Evolutionary conservation across 2,888 invertebrate species (phyloP).

Genomic region (Urechis unicinctus): DNA sequence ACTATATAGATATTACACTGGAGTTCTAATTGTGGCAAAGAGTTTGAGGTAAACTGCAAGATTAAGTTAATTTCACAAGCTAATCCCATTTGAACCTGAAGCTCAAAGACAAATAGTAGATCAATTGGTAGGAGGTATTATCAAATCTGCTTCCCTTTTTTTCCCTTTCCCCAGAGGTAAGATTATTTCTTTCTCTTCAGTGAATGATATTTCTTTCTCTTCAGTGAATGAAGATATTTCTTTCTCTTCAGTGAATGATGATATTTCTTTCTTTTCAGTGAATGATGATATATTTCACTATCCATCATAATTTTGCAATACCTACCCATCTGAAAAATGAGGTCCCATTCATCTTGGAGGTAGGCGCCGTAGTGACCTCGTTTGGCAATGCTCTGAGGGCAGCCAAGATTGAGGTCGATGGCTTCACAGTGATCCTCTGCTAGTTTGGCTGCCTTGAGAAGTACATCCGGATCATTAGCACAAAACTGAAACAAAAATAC

Average conservation of each 20-base stretch:
- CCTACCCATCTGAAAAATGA: conserved; percentile 75
- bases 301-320: too few species aligned
- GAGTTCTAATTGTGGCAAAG: not conserved
- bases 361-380: conserved; percentile 94
- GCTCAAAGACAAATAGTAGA: not conserved
- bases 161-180: too few species aligned
- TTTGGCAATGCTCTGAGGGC: conserved; percentile 95
- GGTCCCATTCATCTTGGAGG: conserved; percentile 90
- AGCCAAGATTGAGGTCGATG: conserved; percentile 94
- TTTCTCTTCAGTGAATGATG: too few species aligned
- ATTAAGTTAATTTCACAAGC: not conserved
- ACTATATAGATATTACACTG: not conserved
- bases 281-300: too few species aligned
- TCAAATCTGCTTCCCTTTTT: too few species aligned
- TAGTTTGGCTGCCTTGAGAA: conserved; percentile 79
- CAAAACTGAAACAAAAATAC: conserved; percentile 93
- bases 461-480: conserved; percentile 83
- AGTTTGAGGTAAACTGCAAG: not conserved
- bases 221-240: too few species aligned
- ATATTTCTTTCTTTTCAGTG: too few species aligned
- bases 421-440: conserved; percentile 87
- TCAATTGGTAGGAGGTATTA: not conserved
- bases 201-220: too few species aligned
- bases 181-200: too few species aligned
- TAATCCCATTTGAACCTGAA: not conserved